Conservation (phyloP, 1,140 invertebrate species). For the Berghia stephanieae region DNA sequence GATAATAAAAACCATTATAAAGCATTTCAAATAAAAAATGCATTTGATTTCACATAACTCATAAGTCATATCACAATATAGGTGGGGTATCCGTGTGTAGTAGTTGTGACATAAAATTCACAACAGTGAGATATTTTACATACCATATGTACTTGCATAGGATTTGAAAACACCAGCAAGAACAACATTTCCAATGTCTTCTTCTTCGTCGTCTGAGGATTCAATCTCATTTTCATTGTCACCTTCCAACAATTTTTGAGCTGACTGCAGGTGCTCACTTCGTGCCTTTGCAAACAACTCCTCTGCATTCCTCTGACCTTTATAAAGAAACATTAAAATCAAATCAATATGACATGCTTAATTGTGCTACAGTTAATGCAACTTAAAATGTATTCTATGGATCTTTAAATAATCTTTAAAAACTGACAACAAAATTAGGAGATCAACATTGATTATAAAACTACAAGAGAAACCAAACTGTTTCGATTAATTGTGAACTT, state of each 20-base stretch:
- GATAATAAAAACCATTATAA: no score
- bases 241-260: constrained; percentile 48
- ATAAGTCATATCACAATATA: background rate
- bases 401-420: no score
- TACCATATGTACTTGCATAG: constrained; percentile 51
- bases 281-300: constrained; percentile 57
- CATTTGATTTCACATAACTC: background rate
- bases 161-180: constrained; percentile 53
- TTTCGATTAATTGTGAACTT: no score
- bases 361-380: no score
- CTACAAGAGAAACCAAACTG: no score
- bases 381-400: no score
- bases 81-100: background rate
- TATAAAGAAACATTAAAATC: no score
- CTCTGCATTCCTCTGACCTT: constrained; percentile 20
- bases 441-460: no score
- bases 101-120: background rate
- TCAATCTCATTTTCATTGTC: constrained; percentile 31
- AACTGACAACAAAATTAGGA: no score
- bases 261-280: constrained; percentile 51
- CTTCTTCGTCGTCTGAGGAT: constrained; percentile 53
- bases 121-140: background rate
- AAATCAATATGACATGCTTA: no score
- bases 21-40: background rate
- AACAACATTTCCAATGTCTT: constrained; percentile 53